These are phyloP conservation scores for Stomorhina lunata DNA, from an alignment of 2,888 invertebrate species.

Conservation along the genomic window DNA sequence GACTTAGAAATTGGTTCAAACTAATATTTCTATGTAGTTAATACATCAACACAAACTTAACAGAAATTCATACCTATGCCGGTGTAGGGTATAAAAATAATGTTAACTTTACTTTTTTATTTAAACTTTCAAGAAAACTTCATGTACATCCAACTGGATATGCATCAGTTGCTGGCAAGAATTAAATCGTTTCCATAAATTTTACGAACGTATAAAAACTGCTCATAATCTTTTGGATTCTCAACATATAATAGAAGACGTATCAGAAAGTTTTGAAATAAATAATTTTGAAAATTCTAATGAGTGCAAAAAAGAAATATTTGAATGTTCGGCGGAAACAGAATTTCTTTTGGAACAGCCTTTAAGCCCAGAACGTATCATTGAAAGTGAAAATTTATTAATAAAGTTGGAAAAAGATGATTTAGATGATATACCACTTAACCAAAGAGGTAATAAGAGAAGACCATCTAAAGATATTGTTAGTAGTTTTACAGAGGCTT, in stretches of 20 bases:
- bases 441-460: conserved; percentile 28
- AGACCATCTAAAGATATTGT: conserved; percentile 9
- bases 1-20: too few species aligned
- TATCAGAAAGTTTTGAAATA: not conserved
- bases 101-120: not conserved
- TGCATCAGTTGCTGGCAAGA: conserved; percentile 72
- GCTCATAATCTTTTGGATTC: conserved; percentile 66
- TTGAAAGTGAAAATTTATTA: conserved; percentile 33
- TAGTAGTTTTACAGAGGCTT: not conserved
- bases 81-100: not conserved
- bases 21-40: too few species aligned
- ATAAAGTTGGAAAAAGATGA: conserved; percentile 9
- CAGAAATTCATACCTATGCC: too few species aligned
- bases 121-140: conserved; percentile 8
- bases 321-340: not conserved
- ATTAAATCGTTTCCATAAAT: conserved; percentile 70
- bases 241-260: conserved; percentile 60
- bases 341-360: conserved; percentile 44
- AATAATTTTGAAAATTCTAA: not conserved
- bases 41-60: too few species aligned
- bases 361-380: not conserved
- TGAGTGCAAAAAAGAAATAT: not conserved
- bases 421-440: not conserved
- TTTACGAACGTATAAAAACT: conserved; percentile 71
- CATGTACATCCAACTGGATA: conserved; percentile 46